phyloP scores from a whole-genome alignment of 2,888 invertebrate genomes.

The Coelinius sp. region DNA sequence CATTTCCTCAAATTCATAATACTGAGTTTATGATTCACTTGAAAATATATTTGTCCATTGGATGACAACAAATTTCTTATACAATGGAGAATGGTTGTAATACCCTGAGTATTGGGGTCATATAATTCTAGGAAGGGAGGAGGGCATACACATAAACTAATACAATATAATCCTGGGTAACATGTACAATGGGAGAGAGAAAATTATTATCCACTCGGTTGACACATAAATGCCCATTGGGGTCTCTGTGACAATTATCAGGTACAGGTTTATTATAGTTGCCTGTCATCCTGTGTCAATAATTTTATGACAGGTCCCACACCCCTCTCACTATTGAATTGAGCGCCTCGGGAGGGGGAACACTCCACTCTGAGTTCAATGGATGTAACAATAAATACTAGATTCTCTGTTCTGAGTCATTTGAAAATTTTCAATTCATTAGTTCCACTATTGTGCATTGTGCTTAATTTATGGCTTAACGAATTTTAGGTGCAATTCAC shows the following conservation, averaged over 20 bases:
- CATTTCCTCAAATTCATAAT: background rate
- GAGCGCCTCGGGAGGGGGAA: background rate
- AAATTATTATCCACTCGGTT: slow-evolving; percentile 52
- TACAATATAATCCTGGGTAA: background rate
- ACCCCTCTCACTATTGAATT: background rate
- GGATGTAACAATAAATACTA: background rate
- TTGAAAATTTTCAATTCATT: background rate
- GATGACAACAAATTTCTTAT: background rate
- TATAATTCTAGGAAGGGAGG: slow-evolving; percentile 10
- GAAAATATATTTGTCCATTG: background rate
- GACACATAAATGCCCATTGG: background rate
- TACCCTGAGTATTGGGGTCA: background rate
- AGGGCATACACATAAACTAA: background rate
- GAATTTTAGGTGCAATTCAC: background rate
- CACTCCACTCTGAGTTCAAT: no score
- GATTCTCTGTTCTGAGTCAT: background rate
- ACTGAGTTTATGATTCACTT: background rate
- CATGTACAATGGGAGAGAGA: slow-evolving; percentile 47
- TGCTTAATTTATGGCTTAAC: background rate
- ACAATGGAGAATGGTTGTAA: background rate
- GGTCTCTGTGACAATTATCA: slow-evolving; percentile 13
- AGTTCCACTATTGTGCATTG: background rate
- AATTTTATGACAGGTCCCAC: slow-evolving; percentile 34
- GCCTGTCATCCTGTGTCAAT: slow-evolving; percentile 29
- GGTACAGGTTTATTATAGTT: slow-evolving; percentile 17